Evolutionary conservation across 23 tunicate genomes (phyloP), one percentile per base, ranked within the genome.

Genomic region (Oikopleura dioica): DNA sequence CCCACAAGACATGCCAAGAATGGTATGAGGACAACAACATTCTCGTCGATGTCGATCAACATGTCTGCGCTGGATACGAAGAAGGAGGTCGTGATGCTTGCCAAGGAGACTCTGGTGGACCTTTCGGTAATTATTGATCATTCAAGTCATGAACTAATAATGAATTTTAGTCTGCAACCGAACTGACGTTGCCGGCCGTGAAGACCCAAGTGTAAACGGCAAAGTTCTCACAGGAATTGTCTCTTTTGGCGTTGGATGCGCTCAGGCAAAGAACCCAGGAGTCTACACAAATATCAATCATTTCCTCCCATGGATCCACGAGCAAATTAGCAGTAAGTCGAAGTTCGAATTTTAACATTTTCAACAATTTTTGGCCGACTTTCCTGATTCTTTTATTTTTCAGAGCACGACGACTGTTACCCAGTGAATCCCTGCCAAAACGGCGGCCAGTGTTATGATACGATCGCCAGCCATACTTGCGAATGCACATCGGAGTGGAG

Each of bases 41-140:
- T 63, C 72, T 63, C 33, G 26, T 63, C 72, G 72, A 63, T 28
- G 5, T 31, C 33, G 72, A 63, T 12, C 72, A 63, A 63, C 72
- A 63, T 31, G 72, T 63, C 33, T 63, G 72, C 33, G 72, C 72
- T 28, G 72, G 72, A 12, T 63, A 63, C 72, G 72, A 63, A 28
- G 4, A 21, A 63, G 72, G 72, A 21, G 72, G 72, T 63, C 30
- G 2, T 2, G 72, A 63, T 28, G 72, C 72, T 21, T 63, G 72
- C 72, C 72, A 63, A 63, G 72, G 72, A 24, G 72, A 63, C 26
- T 63, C 72, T 28, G 72, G 72, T 63, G 72, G 72, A 63, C 72
- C 72, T 16, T 63, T 63, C 72, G 72, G 72, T 63, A 63, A 63
- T n/a, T n/a, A n/a, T n/a, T n/a, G n/a, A n/a, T n/a, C n/a, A n/a